Evolutionary conservation across 2,797 vertebrate species (phyloP).

Genomic region (Sebastes oblongus): DNA sequence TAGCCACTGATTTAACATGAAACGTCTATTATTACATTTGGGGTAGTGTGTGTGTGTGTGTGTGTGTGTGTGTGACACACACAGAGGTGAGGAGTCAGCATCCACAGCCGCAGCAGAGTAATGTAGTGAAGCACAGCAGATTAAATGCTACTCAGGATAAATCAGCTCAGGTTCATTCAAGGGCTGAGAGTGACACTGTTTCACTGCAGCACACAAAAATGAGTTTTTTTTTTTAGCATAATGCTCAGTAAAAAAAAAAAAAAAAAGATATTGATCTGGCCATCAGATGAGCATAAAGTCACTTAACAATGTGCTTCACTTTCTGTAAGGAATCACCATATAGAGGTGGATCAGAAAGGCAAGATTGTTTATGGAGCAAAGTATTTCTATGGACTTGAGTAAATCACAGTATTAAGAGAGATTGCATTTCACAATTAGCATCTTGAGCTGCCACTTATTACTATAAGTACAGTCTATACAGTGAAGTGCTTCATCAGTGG

Average conservation of each 20-base stretch:
- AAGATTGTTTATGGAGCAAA: neutral
- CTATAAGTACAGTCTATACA: constrained; percentile 14
- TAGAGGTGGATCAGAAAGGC: neutral
- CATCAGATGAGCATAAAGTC: neutral
- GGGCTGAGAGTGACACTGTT: constrained; percentile 53
- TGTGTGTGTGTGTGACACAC: neutral
- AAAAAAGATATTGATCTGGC: neutral
- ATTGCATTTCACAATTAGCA: constrained; percentile 16
- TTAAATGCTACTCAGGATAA: constrained; percentile 71
- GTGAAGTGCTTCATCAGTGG: constrained; percentile 19
- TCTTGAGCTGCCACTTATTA: constrained; percentile 25
- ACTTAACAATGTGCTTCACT: neutral
- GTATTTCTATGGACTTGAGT: neutral
- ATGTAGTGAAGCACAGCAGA: constrained; percentile 67
- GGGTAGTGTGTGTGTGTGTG: no score
- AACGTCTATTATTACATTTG: neutral
- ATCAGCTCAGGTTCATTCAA: constrained; percentile 67
- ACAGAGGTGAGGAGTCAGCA: constrained; percentile 60
- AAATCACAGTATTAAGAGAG: neutral
- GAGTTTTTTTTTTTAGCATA: neutral
- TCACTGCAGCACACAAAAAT: constrained; percentile 34
- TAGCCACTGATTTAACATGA: constrained; percentile 2
- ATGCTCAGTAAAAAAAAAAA: neutral
- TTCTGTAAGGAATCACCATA: neutral
- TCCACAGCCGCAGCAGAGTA: constrained; percentile 45